Evolutionary conservation across 2,113 vertebrate species (phyloP).

Genomic region (Stomatorhinus ivindoensis): DNA sequence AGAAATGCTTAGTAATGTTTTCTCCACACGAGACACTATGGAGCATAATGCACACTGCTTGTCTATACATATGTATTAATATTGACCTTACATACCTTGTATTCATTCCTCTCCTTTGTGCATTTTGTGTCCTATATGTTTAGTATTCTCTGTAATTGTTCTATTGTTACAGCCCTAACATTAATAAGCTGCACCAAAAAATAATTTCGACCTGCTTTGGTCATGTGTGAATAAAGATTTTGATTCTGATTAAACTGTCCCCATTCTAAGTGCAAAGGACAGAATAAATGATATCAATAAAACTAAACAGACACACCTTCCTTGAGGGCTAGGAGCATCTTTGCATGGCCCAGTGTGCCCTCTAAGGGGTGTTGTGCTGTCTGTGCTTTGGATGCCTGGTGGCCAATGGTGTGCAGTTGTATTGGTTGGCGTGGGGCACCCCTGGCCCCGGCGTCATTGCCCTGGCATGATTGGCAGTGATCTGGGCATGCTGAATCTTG

Average conservation of each 20-base stretch:
- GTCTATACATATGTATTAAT: not conserved
- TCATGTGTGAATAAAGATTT: not conserved
- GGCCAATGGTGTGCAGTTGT: constrained; percentile 78
- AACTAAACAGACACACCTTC: constrained; percentile 44
- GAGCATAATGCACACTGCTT: not conserved
- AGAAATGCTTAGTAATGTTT: not conserved
- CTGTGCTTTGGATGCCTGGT: constrained; percentile 89
- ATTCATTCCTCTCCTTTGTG: not conserved
- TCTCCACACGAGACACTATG: not conserved
- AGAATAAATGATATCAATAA: not conserved
- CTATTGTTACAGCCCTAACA: not conserved
- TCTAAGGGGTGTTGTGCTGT: constrained; percentile 82
- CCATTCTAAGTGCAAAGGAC: not conserved
- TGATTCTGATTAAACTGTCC: not conserved
- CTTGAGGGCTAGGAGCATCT: constrained; percentile 77
- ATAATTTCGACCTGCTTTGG: not conserved
- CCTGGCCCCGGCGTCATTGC: constrained; percentile 77
- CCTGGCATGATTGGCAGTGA: constrained; percentile 68
- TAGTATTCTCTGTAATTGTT: not conserved
- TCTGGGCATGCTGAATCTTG: constrained; percentile 84
- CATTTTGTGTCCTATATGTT: not conserved
- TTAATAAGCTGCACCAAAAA: not conserved
- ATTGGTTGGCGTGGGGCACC: constrained; percentile 69
- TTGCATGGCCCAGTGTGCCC: constrained; percentile 75
- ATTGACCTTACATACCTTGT: not conserved